Base-by-base conservation (phyloP, 2,113 vertebrate genomes). In the Heterotilapia buettikoferi region DNA sequence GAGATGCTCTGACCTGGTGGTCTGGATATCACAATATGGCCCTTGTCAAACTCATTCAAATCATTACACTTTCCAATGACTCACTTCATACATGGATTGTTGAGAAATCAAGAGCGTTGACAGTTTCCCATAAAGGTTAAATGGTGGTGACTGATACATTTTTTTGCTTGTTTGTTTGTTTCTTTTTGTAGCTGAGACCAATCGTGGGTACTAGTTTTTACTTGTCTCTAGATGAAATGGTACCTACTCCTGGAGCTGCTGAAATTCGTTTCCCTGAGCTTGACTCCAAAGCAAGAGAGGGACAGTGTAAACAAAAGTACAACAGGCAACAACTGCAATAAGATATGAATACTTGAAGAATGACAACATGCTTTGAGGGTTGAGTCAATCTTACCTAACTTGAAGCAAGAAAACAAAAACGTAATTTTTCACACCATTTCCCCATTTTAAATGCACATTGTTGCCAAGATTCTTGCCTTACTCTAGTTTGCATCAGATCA, bases 61-160 rank as follows among this genome's bases (percentile, higher is more conserved):
- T 7, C 0, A n/a, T 66, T 1, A 38, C 0, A 38, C 33, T 66
- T 66, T 38, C 0, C 61, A 19, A 7, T 76, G 24, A 78, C 6
- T 78, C 0, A 0, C 16, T 52, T 31, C 45, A n/a, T 50, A 50
- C 0, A 31, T 6, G 26, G n/a, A n/a, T 78, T 78, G 1, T n/a
- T 31, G 0, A 78, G 26, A n/a, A 50, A 7, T 31, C 26, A 31
- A 50, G 16, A 4, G 26, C 50, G 16, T 19, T 50, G 73, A 13
- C 0, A 78, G 43, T 0, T 50, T 19, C 73, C 3, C 24, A 52
- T 19, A 50, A 78, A 78, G 0, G 43, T 76, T 47, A 50, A 76
- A 76, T 50, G 14, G 21, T 47, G 40, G 21, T 18, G 24, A 76
- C 0, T 29, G 40, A 16, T 19, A 31, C 1, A 0, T 31, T 78